Base-by-base conservation (phyloP, 2,888 invertebrate genomes). In the Acleris emargana region DNA sequence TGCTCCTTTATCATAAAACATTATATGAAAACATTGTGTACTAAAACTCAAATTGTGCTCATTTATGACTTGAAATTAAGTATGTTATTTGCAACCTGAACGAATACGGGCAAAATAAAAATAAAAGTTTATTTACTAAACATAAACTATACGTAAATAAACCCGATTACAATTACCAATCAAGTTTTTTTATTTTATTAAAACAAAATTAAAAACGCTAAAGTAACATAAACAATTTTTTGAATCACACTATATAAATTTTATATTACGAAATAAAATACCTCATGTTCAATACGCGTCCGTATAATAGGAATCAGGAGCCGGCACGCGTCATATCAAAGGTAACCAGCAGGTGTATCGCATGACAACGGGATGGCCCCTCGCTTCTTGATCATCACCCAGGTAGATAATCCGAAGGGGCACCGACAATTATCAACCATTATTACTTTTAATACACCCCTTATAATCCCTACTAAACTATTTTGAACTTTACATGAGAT, bases 331-430 rank as follows among this genome's bases (percentile, higher is more conserved):
- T 79, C 81, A 79, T 74, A 78, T 81, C 84, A 86, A 82, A 91
- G 84, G 88, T 86, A 89, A 75, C 84, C 88, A 86, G 76, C 82
- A 88, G 84, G 86, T 88, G 84, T 75, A 73, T 64, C 72, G 64
- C 76, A 76, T 77, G 73, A 69, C 69, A 60, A 67, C 63, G 52
- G 64, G 58, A 67, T 64, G 50, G 59, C 66, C 66, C 66, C 66
- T 76, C 74, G 76, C 72, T 71, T 86, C 77, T 82, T 74, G 73
- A 71, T 69, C 76, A 79, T 75, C 88, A 72, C 73, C 87, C 91
- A 91, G 90, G 90, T 91, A 85, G 83, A 87, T 90, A 88, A 92
- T 89, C 88, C 83, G 72, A 71, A 73, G 82, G 87, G 88, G 87
- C 81, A 83, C 73, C 73, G 69, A 77, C 87, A 88, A 87, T 87